Evolutionary conservation across 2,797 vertebrate species (phyloP).

Genomic region (Pangasius krempfi): DNA sequence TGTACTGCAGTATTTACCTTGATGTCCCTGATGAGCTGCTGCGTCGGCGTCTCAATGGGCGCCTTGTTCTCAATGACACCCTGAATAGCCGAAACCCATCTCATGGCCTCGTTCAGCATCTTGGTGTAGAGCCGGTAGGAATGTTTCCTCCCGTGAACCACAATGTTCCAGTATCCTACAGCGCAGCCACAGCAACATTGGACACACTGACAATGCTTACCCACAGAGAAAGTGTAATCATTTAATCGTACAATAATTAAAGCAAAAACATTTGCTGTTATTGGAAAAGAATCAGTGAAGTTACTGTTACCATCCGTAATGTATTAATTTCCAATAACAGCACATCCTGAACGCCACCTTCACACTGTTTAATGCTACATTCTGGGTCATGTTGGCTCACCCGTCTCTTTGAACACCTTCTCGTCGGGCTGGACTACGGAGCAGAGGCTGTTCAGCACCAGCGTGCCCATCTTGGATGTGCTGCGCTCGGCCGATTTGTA

Average conservation of each 20-base stretch:
- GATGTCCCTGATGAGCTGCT: constrained; percentile 92
- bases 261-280: background rate
- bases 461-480: constrained; percentile 88
- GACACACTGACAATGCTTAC: background rate
- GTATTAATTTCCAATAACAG: background rate
- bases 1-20: constrained; percentile 72
- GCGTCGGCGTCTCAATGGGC: constrained; percentile 90
- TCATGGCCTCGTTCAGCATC: constrained; percentile 89
- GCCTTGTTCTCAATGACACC: constrained; percentile 90
- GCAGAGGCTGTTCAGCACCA: constrained; percentile 92
- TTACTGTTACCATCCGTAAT: background rate
- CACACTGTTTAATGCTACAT: background rate
- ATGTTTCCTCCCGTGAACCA: constrained; percentile 89
- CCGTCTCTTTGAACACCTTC: constrained; percentile 86
- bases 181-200: background rate
- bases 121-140: constrained; percentile 89
- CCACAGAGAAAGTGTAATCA: background rate
- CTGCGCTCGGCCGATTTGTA: constrained; percentile 88
- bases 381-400: constrained; percentile 64
- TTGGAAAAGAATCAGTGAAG: background rate
- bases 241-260: background rate
- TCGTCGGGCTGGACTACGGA: constrained; percentile 88
- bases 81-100: constrained; percentile 88
- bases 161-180: constrained; percentile 90
- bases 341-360: background rate